These are phyloP conservation scores for Fregetta grallaria DNA, from an alignment of 2,113 vertebrate genomes.

Conservation along the genomic window DNA sequence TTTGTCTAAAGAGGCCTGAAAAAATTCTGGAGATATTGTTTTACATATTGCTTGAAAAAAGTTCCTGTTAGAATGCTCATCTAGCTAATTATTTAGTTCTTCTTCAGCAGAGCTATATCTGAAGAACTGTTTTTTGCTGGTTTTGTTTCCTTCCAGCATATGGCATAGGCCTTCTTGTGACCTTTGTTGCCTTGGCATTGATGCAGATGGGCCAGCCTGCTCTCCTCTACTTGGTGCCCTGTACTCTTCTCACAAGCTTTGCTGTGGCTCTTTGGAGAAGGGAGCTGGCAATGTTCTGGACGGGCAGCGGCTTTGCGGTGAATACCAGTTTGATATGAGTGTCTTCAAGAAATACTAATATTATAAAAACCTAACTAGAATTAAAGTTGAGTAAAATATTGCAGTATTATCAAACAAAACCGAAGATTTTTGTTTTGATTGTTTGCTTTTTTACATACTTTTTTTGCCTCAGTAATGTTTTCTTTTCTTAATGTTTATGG, in stretches of 20 bases:
- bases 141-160: slow-evolving; percentile 77
- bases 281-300: slow-evolving; percentile 94
- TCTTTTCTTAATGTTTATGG: not conserved
- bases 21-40: not conserved
- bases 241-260: slow-evolving; percentile 90
- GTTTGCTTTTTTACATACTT: not conserved
- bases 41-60: not conserved
- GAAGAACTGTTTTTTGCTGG: not conserved
- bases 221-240: slow-evolving; percentile 96
- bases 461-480: not conserved
- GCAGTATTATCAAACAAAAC: slow-evolving; percentile 9
- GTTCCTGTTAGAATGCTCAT: not conserved
- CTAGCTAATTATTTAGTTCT: not conserved
- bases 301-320: slow-evolving; percentile 97
- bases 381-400: slow-evolving; percentile 89
- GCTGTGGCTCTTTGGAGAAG: slow-evolving; percentile 88
- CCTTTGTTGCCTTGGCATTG: slow-evolving; percentile 90
- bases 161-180: slow-evolving; percentile 92
- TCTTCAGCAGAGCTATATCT: not conserved
- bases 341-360: slow-evolving; percentile 77
- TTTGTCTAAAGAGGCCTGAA: not conserved
- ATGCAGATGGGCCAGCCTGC: slow-evolving; percentile 95
- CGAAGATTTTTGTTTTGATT: not conserved
- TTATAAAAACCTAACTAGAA: slow-evolving; percentile 82
- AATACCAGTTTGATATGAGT: slow-evolving; percentile 99